Evolutionary conservation across 2,113 vertebrate species (phyloP), one percentile per base, ranked within the genome.

Genomic region (Notothenia rossii): DNA sequence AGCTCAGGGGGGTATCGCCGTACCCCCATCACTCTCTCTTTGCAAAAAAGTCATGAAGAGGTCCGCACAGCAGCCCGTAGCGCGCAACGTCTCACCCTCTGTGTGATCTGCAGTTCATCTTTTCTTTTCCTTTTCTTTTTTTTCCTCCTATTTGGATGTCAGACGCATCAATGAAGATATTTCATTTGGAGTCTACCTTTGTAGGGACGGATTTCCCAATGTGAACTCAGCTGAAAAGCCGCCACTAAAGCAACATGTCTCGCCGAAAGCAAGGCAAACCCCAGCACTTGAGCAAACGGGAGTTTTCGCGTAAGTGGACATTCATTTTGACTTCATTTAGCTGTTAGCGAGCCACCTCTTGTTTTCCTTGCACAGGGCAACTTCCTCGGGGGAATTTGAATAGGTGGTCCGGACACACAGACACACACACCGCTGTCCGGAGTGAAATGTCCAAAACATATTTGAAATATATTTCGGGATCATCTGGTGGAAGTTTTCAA

Each of bases 201-300:
- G 94, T 96, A 96, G 86, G 79, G 79, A 82, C 83, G 91, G 93
- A 92, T 91, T 93, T 94, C 93, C 93, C 90, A 72, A 94, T 94
- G 93, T 94, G 93, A 93, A 88, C 90, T 88, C 83, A 84, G 88
- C 88, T 72, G 86, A 88, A 62, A 72, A 92, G 94, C 93, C 95
- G 91, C 95, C 95, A 93, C 95, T 94, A 84, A 86, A 92, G 96
- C 94, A 95, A 96, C 96, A 99, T 99, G 98, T 99, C 98, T 97
- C 98, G 98, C 96, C 98, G 98, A 95, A 99, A 99, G 97, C 98
- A 99, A 95, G 98, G 97, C 96, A 99, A 98, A 96, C 98, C 98
- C 92, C 97, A 98, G 97, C 98, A 99, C 97, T 97, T 99, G 97
- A 99, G 98, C 97, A 99, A 98, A 95, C 96, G 98, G 97, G 98